Evolutionary conservation across 2,113 vertebrate genomes (phyloP).

Genomic region (Mus pahari): DNA sequence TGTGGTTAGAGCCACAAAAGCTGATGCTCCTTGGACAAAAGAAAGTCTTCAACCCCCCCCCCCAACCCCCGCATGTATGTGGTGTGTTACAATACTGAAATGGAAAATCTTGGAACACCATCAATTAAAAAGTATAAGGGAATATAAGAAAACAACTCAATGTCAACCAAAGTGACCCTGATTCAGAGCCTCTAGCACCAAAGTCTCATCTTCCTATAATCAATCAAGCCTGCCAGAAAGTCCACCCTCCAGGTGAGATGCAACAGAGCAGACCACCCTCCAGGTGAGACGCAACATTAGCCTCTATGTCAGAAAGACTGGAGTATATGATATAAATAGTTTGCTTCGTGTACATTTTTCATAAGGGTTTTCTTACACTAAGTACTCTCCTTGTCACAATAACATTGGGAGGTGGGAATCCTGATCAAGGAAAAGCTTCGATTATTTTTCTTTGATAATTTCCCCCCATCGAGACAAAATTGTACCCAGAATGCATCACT

Average conservation of each 20-base stretch:
- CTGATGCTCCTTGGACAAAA: neutral
- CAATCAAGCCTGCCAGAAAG: neutral
- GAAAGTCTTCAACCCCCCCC: neutral
- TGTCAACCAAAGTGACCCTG: neutral
- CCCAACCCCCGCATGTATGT: neutral
- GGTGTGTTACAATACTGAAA: neutral
- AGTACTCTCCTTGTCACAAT: neutral
- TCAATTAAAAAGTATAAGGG: neutral
- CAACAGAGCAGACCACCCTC: neutral
- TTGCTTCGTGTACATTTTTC: neutral
- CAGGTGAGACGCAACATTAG: neutral
- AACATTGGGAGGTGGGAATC: neutral
- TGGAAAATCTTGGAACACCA: neutral
- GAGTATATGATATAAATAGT: neutral
- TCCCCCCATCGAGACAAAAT: conserved; percentile 34
- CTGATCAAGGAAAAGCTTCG: neutral
- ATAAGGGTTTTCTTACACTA: neutral
- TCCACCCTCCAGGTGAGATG: neutral
- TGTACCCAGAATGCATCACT: neutral
- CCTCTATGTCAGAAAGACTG: neutral
- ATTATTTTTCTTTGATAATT: conserved; percentile 40
- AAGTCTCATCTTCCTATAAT: accelerated
- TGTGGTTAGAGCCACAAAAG: neutral
- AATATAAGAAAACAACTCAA: neutral
- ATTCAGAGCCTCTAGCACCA: neutral